phyloP scores from a whole-genome alignment of 2,113 vertebrate genomes.

The Gobio gobio region DNA sequence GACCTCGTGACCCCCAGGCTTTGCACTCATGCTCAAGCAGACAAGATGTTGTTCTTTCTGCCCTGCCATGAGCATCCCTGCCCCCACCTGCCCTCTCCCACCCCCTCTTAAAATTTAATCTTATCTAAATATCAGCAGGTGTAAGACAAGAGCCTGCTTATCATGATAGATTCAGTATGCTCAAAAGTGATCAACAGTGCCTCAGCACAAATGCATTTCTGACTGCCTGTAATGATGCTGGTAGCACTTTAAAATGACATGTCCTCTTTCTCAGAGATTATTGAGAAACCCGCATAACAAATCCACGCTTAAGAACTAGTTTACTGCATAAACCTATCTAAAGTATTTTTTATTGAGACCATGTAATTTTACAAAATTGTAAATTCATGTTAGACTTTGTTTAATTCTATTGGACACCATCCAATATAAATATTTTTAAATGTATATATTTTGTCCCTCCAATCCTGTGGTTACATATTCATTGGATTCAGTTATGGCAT shows the following conservation, averaged over 20 bases:
- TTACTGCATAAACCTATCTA: neutral
- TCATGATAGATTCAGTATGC: constrained; percentile 67
- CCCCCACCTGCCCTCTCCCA: constrained; percentile 58
- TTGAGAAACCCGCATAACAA: neutral
- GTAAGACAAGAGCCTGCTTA: constrained; percentile 71
- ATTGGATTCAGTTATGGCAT: neutral
- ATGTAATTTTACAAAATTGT: neutral
- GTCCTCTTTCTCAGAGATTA: neutral
- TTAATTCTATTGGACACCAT: neutral
- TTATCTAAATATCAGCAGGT: constrained; percentile 79
- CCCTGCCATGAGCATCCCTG: constrained; percentile 30
- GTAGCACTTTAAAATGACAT: constrained; percentile 18
- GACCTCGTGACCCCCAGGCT: constrained; percentile 75
- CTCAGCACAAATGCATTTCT: constrained; percentile 62
- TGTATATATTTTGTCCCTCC: neutral
- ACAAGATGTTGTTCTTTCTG: constrained; percentile 55
- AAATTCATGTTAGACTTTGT: neutral
- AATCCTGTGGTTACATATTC: neutral
- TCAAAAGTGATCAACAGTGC: constrained; percentile 69
- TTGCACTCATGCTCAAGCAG: constrained; percentile 66
- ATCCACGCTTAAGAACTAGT: neutral
- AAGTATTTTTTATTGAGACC: neutral
- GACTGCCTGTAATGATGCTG: constrained; percentile 6
- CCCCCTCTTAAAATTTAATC: constrained; percentile 70
- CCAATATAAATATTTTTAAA: neutral